Conservation (phyloP, 2,113 vertebrate genomes). For the Bambusicola thoracicus region DNA sequence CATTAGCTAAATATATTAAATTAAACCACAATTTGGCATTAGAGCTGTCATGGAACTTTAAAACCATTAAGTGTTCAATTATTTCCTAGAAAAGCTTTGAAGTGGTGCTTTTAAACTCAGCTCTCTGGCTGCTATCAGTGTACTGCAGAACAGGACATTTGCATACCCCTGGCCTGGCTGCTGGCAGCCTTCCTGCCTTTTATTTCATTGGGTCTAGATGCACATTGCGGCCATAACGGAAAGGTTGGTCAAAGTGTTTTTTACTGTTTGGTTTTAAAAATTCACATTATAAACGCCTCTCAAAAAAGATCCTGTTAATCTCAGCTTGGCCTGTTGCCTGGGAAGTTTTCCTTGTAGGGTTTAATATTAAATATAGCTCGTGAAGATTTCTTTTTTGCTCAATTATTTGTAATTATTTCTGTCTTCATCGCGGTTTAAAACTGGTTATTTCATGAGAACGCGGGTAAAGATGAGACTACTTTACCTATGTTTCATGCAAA, state of each 20-base stretch:
- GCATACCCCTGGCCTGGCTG: neutral
- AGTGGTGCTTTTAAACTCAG: conserved; percentile 16
- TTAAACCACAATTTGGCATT: conserved; percentile 25
- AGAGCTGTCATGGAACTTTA: conserved; percentile 15
- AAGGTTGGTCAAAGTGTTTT: conserved; percentile 34
- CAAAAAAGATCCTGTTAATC: conserved; percentile 52
- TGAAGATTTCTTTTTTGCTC: conserved; percentile 37
- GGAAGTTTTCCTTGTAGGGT: conserved; percentile 10
- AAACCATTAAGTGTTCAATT: conserved; percentile 38
- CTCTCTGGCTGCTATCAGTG: conserved; percentile 41
- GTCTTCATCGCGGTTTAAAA: neutral
- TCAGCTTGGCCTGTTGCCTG: conserved; percentile 50
- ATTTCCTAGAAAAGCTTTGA: conserved; percentile 52
- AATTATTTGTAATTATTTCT: conserved; percentile 41
- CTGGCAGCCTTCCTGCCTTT: conserved; percentile 32
- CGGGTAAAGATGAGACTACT: conserved; percentile 16
- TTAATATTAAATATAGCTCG: conserved; percentile 36
- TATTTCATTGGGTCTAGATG: conserved; percentile 36
- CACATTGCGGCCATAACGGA: conserved; percentile 28
- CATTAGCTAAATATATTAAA: conserved; percentile 38
- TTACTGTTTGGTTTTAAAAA: conserved; percentile 39
- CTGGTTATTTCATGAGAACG: neutral
- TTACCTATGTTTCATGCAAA: neutral
- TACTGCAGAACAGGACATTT: conserved; percentile 25
- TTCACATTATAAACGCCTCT: conserved; percentile 11